Evolutionary conservation across 2,113 vertebrate genomes (phyloP), one percentile per base, ranked within the genome.

Genomic region (Puntigrus tetrazona): DNA sequence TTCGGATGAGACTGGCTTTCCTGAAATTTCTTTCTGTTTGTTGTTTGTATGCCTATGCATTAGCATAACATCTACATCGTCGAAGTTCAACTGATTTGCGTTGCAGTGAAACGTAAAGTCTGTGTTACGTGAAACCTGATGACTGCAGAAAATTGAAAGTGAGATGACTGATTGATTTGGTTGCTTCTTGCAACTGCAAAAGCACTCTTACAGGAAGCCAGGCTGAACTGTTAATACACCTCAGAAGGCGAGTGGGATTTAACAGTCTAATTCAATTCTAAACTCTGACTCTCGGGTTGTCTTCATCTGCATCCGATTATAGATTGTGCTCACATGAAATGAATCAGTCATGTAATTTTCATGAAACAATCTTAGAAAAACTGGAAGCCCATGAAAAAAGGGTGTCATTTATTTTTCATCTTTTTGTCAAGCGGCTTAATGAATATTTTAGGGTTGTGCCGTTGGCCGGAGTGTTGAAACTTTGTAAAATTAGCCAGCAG

Each of bases 341-440:
- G 52, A 93, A 91, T 84, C 90, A 88, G 88, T 93, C 92, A 95
- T 95, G 88, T 89, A 94, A 93, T 89, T 94, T 94, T 94, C 87
- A 95, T 94, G 92, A 93, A 89, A 92, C 90, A 90, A 93, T 94
- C 91, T 93, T 92, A 90, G 89, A 93, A 92, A 93, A 95, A 92
- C 92, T 95, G 94, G 94, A 95, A 92, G 91, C 86, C 88, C 91
- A 94, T 95, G 90, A 94, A 92, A 94, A 94, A 92, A 87, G 87
- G 61, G 86, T 90, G 88, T 94, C 92, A 94, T 95, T 92, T 89
- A 95, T 95, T 94, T 95, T 94, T 95, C 89, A 95, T 95, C 91
- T 94, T 94, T 95, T 94, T 94, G 94, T 94, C 92, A 91, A 92
- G 92, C 89, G 55, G 86, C 73, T 90, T 94, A 85, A 94, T 95